Evolutionary conservation across 2,888 invertebrate genomes (phyloP).

Genomic region (Lasioglossum calceatum): DNA sequence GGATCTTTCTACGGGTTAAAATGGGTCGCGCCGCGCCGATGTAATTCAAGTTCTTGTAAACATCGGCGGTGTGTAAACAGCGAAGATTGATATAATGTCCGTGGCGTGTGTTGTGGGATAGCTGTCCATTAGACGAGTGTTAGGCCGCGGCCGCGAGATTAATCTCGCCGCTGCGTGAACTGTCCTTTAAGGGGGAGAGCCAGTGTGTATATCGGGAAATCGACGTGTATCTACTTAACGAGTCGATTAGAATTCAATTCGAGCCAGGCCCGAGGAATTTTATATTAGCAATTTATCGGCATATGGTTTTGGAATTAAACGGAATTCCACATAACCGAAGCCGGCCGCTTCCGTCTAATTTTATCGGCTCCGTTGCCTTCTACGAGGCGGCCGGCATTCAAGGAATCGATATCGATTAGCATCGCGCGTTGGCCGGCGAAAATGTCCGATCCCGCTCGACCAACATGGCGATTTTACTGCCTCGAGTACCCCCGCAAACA

Average conservation of each 20-base stretch:
- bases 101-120: slow-evolving; percentile 1
- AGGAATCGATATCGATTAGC: slow-evolving; percentile 66
- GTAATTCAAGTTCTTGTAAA: slow-evolving; percentile 3
- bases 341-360: slow-evolving; percentile 52
- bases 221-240: slow-evolving; percentile 56
- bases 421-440: slow-evolving; percentile 56
- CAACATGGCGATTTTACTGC: slow-evolving; percentile 4
- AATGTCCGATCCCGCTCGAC: slow-evolving; percentile 26
- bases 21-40: neutral
- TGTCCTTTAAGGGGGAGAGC: slow-evolving; percentile 47
- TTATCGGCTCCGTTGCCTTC: slow-evolving; percentile 49
- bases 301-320: slow-evolving; percentile 61
- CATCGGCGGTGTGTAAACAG: neutral
- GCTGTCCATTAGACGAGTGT: slow-evolving; percentile 10
- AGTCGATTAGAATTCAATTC: slow-evolving; percentile 64
- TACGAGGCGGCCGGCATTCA: slow-evolving; percentile 54
- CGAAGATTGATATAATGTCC: slow-evolving; percentile 1
- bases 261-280: slow-evolving; percentile 45
- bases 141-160: slow-evolving; percentile 17
- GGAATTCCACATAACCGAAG: slow-evolving; percentile 58
- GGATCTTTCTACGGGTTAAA: neutral
- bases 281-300: slow-evolving; percentile 61
- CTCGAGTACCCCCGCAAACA: slow-evolving; percentile 6
- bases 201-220: slow-evolving; percentile 36
- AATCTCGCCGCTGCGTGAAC: slow-evolving; percentile 33